These are phyloP conservation scores for Endotricha flammealis DNA, from an alignment of 2,888 invertebrate genomes.

Conservation along the genomic window DNA sequence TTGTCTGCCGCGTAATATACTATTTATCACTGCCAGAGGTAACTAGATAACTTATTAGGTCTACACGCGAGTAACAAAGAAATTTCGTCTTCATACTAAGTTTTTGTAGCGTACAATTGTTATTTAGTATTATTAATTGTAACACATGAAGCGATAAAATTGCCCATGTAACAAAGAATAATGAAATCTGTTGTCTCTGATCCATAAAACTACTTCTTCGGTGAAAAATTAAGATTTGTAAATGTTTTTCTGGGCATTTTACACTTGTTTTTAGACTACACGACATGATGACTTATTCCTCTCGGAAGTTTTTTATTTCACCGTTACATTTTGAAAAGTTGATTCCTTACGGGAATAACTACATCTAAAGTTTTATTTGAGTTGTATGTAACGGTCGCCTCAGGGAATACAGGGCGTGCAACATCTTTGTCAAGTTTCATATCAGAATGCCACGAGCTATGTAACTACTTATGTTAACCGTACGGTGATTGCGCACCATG, in stretches of 20 bases:
- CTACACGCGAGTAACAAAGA: slow-evolving; percentile 31
- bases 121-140: too few species aligned
- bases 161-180: too few species aligned
- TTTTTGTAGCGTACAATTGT: too few species aligned
- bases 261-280: too few species aligned
- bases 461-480: background rate
- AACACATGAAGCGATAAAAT: too few species aligned
- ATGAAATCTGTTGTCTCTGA: too few species aligned
- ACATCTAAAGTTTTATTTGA: slow-evolving; percentile 41
- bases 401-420: slow-evolving; percentile 20
- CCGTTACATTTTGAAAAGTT: slow-evolving; percentile 32
- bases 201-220: too few species aligned
- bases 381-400: slow-evolving; percentile 28
- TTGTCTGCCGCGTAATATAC: slow-evolving; percentile 28
- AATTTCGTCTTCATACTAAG: slow-evolving; percentile 38
- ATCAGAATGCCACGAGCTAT: background rate
- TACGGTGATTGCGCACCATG: too few species aligned
- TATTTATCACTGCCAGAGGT: slow-evolving; percentile 47
- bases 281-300: slow-evolving; percentile 38
- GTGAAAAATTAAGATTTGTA: too few species aligned
- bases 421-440: slow-evolving; percentile 23
- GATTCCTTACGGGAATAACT: slow-evolving; percentile 29
- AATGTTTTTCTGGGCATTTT: too few species aligned
- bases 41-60: slow-evolving; percentile 47
- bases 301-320: slow-evolving; percentile 29